Conservation (phyloP, 2,113 vertebrate species). For the Mandrillus leucophaeus region DNA sequence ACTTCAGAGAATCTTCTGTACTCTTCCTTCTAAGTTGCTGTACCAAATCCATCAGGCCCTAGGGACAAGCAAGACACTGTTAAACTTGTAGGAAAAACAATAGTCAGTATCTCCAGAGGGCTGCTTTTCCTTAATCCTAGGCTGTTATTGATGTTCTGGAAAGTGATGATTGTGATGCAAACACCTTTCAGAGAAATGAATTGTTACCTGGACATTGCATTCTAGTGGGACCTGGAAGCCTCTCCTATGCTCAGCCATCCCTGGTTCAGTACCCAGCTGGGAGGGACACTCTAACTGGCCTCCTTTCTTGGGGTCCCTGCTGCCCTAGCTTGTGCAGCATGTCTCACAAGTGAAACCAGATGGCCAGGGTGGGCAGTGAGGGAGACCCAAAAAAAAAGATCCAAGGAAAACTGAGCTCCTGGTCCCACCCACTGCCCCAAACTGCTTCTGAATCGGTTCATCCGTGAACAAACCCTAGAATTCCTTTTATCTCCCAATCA, state of each 20-base stretch:
- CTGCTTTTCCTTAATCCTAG: neutral
- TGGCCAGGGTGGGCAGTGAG: slow-evolving; percentile 17
- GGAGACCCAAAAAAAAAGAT: neutral
- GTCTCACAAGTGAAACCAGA: slow-evolving; percentile 71
- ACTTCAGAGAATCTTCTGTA: neutral
- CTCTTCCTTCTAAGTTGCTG: neutral
- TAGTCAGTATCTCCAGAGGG: neutral
- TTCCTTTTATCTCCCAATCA: slow-evolving; percentile 79
- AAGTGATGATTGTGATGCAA: neutral
- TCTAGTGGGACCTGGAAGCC: neutral
- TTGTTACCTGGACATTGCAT: neutral
- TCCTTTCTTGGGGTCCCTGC: neutral
- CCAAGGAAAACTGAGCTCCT: slow-evolving; percentile 47
- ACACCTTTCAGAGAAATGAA: neutral
- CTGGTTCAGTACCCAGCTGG: neutral
- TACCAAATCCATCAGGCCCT: neutral
- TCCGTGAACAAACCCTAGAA: slow-evolving; percentile 61
- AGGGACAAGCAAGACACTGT: neutral
- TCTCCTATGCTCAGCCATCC: neutral
- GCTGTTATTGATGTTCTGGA: neutral
- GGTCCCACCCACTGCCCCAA: slow-evolving; percentile 46
- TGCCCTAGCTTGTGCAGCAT: neutral
- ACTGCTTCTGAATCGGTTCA: slow-evolving; percentile 69
- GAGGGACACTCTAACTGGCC: neutral
- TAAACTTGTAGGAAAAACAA: neutral